phyloP scores from a whole-genome alignment of 2,113 vertebrate genomes.

The Diglossa brunneiventris region DNA sequence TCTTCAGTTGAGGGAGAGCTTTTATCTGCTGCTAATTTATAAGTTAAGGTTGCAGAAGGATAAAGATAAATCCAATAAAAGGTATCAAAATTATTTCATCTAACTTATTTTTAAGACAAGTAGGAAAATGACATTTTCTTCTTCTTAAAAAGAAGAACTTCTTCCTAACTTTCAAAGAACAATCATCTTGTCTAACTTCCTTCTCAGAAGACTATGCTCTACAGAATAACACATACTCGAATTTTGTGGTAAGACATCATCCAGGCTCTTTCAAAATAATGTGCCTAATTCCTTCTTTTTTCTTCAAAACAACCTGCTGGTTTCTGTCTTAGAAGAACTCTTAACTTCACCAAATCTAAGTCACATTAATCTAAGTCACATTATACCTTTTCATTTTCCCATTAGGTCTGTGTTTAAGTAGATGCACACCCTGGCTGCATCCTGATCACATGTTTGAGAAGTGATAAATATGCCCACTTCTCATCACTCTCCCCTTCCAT shows the following conservation, averaged over 20 bases:
- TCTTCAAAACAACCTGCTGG: not conserved
- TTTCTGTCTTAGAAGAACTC: not conserved
- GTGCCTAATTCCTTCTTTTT: not conserved
- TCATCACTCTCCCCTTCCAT: not conserved
- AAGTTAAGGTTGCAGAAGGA: not conserved
- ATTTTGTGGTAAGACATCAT: not conserved
- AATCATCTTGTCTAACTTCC: not conserved
- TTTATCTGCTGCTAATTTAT: not conserved
- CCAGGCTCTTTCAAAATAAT: not conserved
- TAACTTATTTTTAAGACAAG: not conserved
- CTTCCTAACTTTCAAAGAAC: not conserved
- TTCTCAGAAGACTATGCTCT: not conserved
- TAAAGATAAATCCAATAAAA: not conserved
- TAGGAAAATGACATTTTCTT: not conserved
- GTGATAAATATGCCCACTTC: not conserved
- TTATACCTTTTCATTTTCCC: not conserved
- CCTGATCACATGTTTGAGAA: not conserved
- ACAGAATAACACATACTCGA: not conserved
- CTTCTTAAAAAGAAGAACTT: not conserved
- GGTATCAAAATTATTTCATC: not conserved
- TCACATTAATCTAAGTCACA: not conserved
- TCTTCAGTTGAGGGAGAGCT: not conserved
- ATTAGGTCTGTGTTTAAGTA: not conserved
- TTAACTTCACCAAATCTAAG: not conserved
- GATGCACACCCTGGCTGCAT: not conserved